Conservation (phyloP, 2,797 vertebrate genomes). For the Phoxinus dragarum region DNA sequence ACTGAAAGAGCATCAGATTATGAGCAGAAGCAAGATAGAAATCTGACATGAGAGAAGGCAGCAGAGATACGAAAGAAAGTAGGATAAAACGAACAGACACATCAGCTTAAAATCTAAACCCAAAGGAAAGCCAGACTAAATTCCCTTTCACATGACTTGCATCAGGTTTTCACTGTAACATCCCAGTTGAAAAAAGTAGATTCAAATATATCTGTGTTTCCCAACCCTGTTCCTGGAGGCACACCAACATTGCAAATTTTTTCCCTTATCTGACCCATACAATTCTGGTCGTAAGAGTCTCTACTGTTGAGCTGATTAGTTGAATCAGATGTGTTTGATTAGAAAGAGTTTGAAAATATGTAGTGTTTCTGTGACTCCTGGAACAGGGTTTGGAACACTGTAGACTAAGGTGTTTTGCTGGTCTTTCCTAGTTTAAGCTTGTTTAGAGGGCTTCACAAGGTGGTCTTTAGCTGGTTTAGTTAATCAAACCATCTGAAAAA, state of each 20-base stretch:
- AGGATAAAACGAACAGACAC: conserved; percentile 59
- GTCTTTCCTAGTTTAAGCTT: neutral
- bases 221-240: neutral
- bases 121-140: conserved; percentile 52
- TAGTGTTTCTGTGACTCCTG: neutral
- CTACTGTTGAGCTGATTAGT: neutral
- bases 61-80: conserved; percentile 32
- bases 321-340: neutral
- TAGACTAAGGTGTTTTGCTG: neutral
- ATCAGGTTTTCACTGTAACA: neutral
- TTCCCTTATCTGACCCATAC: neutral
- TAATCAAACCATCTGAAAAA: neutral
- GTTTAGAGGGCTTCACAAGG: neutral
- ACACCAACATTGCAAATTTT: neutral
- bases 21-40: conserved; percentile 66
- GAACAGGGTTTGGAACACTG: neutral
- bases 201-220: neutral
- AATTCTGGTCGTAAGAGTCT: neutral
- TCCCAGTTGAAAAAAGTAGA: neutral
- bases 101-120: conserved; percentile 72
- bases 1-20: conserved; percentile 64
- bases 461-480: too few species aligned
- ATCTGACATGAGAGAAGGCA: conserved; percentile 60
- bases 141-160: conserved; percentile 1
- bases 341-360: neutral